Evolutionary conservation across 1,140 invertebrate genomes (phyloP).

Genomic region (Drosophila quadrilineata): DNA sequence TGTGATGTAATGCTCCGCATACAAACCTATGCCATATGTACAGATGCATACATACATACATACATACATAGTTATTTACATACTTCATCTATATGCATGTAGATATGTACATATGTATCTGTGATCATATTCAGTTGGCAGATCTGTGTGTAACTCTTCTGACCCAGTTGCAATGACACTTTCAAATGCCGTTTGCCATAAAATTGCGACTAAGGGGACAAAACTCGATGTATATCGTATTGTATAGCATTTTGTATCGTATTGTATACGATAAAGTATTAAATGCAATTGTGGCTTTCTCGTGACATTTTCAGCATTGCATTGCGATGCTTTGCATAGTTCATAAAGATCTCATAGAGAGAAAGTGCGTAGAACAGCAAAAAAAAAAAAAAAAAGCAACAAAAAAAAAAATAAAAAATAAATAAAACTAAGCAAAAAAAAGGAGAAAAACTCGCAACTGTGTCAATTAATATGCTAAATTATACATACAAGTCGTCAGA

Average conservation of each 20-base stretch:
- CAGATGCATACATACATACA: too few species aligned
- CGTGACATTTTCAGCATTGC: slow-evolving; percentile 61
- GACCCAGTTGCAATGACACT: slow-evolving; percentile 68
- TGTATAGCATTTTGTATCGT: too few species aligned
- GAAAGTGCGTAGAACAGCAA: slow-evolving; percentile 62
- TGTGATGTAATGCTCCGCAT: slow-evolving; percentile 61
- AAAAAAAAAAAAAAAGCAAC: slow-evolving; percentile 43
- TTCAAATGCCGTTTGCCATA: slow-evolving; percentile 59
- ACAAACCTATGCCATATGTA: too few species aligned
- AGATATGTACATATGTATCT: not conserved
- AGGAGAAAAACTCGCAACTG: slow-evolving; percentile 57
- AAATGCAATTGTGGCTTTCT: slow-evolving; percentile 63
- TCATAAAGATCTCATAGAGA: slow-evolving; percentile 67
- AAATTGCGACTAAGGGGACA: slow-evolving; percentile 45
- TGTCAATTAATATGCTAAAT: slow-evolving; percentile 80
- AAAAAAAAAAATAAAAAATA: slow-evolving; percentile 25
- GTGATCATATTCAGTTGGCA: not conserved
- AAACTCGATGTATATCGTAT: not conserved
- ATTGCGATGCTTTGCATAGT: slow-evolving; percentile 69
- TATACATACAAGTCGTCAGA: slow-evolving; percentile 60
- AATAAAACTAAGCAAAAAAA: slow-evolving; percentile 22
- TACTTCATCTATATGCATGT: not conserved
- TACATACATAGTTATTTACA: too few species aligned
- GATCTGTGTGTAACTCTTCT: slow-evolving; percentile 4
- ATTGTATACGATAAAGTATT: slow-evolving; percentile 50